These are phyloP conservation scores for Oligia latruncula DNA, from an alignment of 2,888 invertebrate genomes.

Conservation along the genomic window DNA sequence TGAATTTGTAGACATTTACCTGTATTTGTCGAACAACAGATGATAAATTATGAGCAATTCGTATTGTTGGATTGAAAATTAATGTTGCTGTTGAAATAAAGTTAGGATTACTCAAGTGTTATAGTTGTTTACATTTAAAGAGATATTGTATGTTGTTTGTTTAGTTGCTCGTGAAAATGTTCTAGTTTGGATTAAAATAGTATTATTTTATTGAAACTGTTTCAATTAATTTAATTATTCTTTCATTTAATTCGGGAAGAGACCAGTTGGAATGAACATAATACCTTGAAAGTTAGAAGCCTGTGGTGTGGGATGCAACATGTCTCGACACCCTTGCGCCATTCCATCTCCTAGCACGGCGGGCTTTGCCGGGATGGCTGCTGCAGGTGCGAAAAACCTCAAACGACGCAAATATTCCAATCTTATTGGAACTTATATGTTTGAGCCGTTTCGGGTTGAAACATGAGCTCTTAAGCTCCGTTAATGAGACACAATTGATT, in stretches of 20 bases:
- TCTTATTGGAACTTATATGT: neutral
- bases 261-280: no score
- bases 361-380: neutral
- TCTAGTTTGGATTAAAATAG: neutral
- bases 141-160: neutral
- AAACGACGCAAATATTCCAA: neutral
- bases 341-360: neutral
- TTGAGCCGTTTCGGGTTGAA: no score
- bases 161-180: neutral
- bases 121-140: neutral
- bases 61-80: conserved; percentile 60
- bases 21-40: conserved; percentile 64
- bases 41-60: conserved; percentile 61
- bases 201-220: neutral
- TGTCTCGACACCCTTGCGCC: neutral
- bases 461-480: no score
- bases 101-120: conserved; percentile 22
- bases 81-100: conserved; percentile 54
- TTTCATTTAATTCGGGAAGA: no score
- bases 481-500: no score
- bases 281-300: neutral
- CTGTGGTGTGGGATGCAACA: neutral
- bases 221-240: neutral
- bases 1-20: conserved; percentile 61
- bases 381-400: neutral